Base-by-base conservation (phyloP, 2,888 invertebrate species). In the Cheilosia soror region DNA sequence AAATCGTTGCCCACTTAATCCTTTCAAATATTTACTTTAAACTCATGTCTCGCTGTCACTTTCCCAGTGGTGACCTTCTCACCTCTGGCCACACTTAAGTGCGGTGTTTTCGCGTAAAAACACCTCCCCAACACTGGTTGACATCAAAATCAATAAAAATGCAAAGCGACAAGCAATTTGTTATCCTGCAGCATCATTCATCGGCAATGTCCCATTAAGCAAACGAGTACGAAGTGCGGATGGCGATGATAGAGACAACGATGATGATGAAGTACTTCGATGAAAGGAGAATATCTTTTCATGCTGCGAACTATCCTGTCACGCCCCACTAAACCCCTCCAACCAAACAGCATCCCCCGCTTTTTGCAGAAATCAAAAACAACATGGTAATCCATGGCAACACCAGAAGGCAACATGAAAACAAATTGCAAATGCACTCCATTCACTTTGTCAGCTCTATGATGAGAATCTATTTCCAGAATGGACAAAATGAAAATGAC, bases 381-480 rank as follows among this genome's bases (percentile, higher is more conserved):
- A 78, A 65, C 75, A 42, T 77, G 66, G 53, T 68, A 77, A 77
- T 77, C 76, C 60, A 60, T 77, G 25, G 55, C 27, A 47, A 37
- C 11, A 13, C 25, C 51, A 51, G 51, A 73, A 72, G 58, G 57
- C 76, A 63, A 71, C 69, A 72, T 81, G 44, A 63, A 75, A 71
- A 82, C 81, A 82, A 82, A 82, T 69, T 82, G 81, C 81, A 77
- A 82, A 58, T 82, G 69, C 58, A 65, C 42, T 81, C 40, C 62
- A 55, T 62, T 75, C 75, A 55, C 57, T 81, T 75, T 69, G 69
- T 81, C 80, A 75, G 47, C 60, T 62, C 40, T 44, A 25, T 15
- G 42, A 77, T 55, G 77, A 37, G 53, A 69, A 47, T 79, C 72
- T 79, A 79, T 79, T 72, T 72, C 53, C 62, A 71, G 77, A 78